Evolutionary conservation across 1,140 invertebrate genomes (phyloP), one percentile per base, ranked within the genome.

Genomic region (Callitettix versicolor): DNA sequence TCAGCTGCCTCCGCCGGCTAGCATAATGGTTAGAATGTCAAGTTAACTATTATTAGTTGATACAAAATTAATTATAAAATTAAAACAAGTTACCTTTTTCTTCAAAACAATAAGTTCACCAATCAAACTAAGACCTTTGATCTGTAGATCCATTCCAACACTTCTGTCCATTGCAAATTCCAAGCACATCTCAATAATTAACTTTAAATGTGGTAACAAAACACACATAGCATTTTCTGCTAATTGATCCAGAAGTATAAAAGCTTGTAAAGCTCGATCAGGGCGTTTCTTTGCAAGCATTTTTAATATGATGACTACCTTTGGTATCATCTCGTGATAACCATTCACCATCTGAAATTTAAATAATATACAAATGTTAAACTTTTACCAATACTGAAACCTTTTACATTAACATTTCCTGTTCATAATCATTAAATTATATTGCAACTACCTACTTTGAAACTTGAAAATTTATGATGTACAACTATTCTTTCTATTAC

Each of bases 231-330:
- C 79, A 65, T 54, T 51, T 9, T 89, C 85, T 33, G 81, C 73
- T 44, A 90, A 69, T 58, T 81, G 80, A 65, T 89, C 83, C 53
- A 88, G 73, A 12, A 90, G 69, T 63, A 87, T 84, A 58, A 90
- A 77, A 2, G 78, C 73, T 56, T 81, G 73, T 58, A 57, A 7
- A 1, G 57, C 57, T 38, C 53, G 18, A 21, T 59, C 60, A 1
- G 56, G 53, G 5, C 80, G 73, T 15, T 69, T 65, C 0, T 62
- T 33, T 12, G 77, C 65, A 53, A 86, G 70, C 11, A 73, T 67
- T 51, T 73, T 71, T 15, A 86, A 73, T 1, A 79, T 71, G 46
- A 74, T 71, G 18, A 87, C 69, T 14, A 85, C 69, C 33, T 49
- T 46, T 12, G 84, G 82, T 55, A 88, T 65, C 34, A 84, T 67